A percentile compares a stretch with the other conserved stretches of the same genome.
Evolutionary conservation across 2,113 vertebrate species (phyloP).

Genomic region (Callithrix jacchus): DNA sequence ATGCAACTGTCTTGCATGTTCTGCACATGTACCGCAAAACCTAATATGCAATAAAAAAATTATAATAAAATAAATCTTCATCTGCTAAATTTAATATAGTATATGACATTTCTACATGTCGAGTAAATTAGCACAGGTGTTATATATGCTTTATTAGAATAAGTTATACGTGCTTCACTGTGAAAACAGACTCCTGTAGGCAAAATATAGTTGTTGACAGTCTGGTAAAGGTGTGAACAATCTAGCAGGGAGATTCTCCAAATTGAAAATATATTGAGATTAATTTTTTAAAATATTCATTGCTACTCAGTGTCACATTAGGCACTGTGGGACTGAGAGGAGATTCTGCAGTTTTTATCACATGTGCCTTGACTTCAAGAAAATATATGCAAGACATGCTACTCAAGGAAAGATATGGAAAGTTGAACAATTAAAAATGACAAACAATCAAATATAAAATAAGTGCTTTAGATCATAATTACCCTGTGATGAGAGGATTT

Average conservation of each 20-base stretch:
- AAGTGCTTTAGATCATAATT: neutral
- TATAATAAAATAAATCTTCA: no score
- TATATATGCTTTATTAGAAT: neutral
- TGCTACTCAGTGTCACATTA: neutral
- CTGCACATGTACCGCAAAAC: no score
- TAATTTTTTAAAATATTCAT: neutral
- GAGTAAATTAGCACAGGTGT: neutral
- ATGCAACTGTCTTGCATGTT: no score
- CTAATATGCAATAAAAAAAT: no score
- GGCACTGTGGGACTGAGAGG: neutral
- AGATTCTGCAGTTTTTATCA: neutral
- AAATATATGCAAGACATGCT: neutral
- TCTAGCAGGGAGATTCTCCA: neutral
- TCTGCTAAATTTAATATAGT: neutral
- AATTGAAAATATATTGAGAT: neutral
- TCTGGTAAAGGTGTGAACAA: neutral
- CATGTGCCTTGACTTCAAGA: neutral
- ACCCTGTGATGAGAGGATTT: neutral
- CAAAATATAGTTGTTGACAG: neutral
- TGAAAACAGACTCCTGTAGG: neutral
- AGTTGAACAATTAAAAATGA: neutral
- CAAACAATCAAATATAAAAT: neutral
- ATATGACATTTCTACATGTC: neutral
- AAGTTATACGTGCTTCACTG: neutral
- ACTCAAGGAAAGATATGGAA: neutral